Conservation (phyloP, 2,888 invertebrate genomes). For the Tenthredo distinguenda region DNA sequence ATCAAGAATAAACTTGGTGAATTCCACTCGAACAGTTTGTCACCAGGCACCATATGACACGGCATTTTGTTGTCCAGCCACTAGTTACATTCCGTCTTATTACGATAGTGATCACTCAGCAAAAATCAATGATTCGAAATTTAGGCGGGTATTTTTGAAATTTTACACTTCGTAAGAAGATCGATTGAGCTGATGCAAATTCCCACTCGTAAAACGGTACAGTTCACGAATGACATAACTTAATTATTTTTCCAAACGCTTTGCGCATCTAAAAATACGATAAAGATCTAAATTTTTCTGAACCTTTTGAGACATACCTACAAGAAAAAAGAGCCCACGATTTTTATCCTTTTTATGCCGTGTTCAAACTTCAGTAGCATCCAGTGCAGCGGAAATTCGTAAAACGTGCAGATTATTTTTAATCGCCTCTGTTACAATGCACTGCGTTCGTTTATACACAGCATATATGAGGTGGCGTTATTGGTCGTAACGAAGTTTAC, state of each 20-base stretch:
- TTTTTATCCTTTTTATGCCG: not conserved
- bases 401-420: slow-evolving; percentile 25
- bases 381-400: not conserved
- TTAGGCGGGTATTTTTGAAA: not conserved
- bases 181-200: not conserved
- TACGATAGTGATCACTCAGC: not conserved
- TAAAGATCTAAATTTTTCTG: not conserved
- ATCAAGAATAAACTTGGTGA: slow-evolving; percentile 35
- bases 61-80: not conserved
- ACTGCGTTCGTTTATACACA: not conserved
- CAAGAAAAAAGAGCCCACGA: slow-evolving; percentile 10
- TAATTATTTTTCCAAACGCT: not conserved
- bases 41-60: not conserved
- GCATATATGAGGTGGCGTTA: slow-evolving; percentile 36
- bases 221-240: not conserved
- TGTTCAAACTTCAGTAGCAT: not conserved
- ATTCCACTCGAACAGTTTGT: not conserved
- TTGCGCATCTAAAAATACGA: not conserved
- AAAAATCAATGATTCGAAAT: not conserved
- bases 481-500: slow-evolving; percentile 42
- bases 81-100: not conserved
- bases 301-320: not conserved
- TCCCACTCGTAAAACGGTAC: not conserved
- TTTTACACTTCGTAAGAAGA: not conserved
- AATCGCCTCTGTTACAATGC: slow-evolving; percentile 3